A percentile compares a stretch with the other conserved stretches of the same genome.
phyloP scores from a whole-genome alignment of 2,113 vertebrate genomes.

The Tyto alba region DNA sequence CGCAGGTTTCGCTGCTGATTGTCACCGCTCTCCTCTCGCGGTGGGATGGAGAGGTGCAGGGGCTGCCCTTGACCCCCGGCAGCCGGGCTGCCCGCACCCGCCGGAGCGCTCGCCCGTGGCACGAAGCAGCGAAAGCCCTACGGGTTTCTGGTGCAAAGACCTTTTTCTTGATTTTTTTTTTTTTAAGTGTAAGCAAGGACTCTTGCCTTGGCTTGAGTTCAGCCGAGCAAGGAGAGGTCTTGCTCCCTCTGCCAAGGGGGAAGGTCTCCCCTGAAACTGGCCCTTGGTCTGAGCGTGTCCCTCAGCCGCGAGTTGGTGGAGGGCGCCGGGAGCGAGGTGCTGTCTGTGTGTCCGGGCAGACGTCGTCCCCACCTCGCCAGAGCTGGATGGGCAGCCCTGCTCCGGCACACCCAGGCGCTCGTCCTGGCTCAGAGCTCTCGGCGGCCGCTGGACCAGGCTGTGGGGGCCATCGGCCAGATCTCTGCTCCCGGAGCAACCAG shows the following conservation, averaged over 20 bases:
- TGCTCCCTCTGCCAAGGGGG: background rate
- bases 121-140: rapidly evolving
- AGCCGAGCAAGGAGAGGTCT: background rate
- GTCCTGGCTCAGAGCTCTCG: background rate
- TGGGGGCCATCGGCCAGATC: rapidly evolving
- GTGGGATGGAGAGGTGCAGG: rapidly evolving
- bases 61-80: background rate
- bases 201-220: background rate
- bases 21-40: background rate
- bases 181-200: rapidly evolving
- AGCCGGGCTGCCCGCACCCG: rapidly evolving
- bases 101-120: rapidly evolving
- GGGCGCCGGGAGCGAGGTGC: too few relatives aligned
- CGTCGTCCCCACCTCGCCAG: background rate
- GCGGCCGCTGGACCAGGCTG: rapidly evolving
- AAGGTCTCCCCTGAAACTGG: background rate
- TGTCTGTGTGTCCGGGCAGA: background rate
- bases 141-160: background rate
- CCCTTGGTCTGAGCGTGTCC: background rate
- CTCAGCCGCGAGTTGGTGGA: rapidly evolving
- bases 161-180: background rate
- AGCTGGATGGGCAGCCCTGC: background rate
- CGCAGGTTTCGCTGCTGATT: background rate
- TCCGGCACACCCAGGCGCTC: rapidly evolving
- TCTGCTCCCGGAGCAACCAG: background rate